Evolutionary conservation across 1,140 invertebrate genomes (phyloP), one percentile per base, ranked within the genome.

Genomic region (Streblospio benedicti): DNA sequence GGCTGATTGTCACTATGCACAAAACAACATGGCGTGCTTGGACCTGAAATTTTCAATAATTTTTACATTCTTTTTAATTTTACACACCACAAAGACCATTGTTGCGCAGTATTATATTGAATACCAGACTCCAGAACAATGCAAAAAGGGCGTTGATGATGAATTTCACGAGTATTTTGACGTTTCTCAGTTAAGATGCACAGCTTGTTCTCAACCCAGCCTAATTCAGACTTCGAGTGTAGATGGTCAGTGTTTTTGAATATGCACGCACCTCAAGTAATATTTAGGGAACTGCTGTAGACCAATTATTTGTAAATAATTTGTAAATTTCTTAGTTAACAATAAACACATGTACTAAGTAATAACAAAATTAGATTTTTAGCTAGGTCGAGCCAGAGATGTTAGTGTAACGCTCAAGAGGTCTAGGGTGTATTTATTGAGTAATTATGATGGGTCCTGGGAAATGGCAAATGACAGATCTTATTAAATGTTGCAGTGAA

Each of bases 81-180:
- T 12, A 31, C 20, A 27, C 25, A 3, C 33, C 6, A 53, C 33
- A 31, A 53, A 53, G 9, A 28, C 31, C 28, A 53, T 32, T 25
- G 16, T 23, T 18, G 35, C 9, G 18, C 18, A 25, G 43, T 44
- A 32, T 38, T 23, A 56, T 43, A 56, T 56, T 38, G 20, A 20
- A 18, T 18, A 45, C 20, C 31, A 56, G 20, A 43, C 0, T n/a
- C 57, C 57, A 59, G 35, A 18, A 18, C 16, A 59, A 31, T 59
- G 57, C 47, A 32, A 35, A 41, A 50, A 32, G 23, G 45, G 31
- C 4, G 23, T 18, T 20, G 14, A 16, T n/a, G 27, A 59, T 49
- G 16, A 16, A 20, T n/a, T 14, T 53, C 28, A 53, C 41, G 45
- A 59, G 33, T 63, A 60, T 47, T 63, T 55, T 43, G 57, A 63